phyloP scores from a whole-genome alignment of 2,797 vertebrate genomes.

The Onychomys arenicola region DNA sequence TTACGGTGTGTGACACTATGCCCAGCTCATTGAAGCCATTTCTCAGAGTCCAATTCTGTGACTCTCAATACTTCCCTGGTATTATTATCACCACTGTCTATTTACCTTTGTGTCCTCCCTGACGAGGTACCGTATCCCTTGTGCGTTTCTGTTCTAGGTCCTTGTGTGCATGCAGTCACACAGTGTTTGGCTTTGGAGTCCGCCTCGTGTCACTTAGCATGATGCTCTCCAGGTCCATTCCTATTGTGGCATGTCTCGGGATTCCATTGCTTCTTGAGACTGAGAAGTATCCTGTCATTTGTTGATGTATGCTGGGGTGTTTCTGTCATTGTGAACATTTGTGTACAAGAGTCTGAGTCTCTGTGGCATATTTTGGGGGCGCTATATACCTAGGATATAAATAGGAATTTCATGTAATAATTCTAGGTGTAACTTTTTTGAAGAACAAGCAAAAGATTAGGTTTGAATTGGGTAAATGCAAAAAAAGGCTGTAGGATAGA shows the following conservation, averaged over 20 bases:
- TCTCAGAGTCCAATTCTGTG: background rate
- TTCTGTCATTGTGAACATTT: background rate
- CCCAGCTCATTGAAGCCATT: background rate
- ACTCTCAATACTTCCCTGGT: background rate
- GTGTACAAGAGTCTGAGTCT: background rate
- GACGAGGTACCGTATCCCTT: background rate
- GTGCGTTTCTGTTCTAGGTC: background rate
- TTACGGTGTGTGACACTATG: background rate
- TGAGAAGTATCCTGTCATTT: conserved; percentile 19
- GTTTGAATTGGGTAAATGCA: background rate
- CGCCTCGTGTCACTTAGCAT: background rate
- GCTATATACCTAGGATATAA: background rate
- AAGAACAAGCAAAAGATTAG: background rate
- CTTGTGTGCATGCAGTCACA: background rate
- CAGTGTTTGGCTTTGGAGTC: background rate
- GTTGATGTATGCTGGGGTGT: background rate
- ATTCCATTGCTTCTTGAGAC: background rate
- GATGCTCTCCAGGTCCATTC: background rate
- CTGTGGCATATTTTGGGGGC: conserved; percentile 4
- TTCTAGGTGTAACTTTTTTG: conserved; percentile 4
- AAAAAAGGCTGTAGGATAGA: background rate
- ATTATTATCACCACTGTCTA: background rate
- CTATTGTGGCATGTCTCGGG: background rate
- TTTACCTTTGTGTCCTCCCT: background rate
- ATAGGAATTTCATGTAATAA: background rate